Evolutionary conservation across 2,113 vertebrate species (phyloP).

Genomic region (Sisor rabdophorus): DNA sequence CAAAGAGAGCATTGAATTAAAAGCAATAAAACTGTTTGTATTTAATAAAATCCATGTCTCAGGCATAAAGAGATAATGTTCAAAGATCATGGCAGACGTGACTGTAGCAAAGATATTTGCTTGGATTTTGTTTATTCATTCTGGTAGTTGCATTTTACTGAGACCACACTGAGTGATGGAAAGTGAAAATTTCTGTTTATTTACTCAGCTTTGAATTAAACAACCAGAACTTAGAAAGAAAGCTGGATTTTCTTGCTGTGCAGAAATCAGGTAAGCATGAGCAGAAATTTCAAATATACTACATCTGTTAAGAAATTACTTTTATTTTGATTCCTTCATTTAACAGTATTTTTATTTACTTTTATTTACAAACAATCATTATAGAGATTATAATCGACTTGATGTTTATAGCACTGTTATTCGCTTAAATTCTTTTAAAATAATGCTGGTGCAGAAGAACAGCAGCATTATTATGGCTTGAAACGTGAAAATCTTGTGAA

Average conservation of each 20-base stretch:
- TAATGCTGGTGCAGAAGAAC: not conserved
- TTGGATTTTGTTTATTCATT: conserved; percentile 3
- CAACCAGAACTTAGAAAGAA: conserved; percentile 1
- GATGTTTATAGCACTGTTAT: not conserved
- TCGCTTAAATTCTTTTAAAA: not conserved
- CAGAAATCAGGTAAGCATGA: conserved; percentile 57
- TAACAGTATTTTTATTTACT: not conserved
- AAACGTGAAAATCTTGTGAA: not conserved
- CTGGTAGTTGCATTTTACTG: conserved; percentile 16
- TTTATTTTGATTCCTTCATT: conserved; percentile 44
- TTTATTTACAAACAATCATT: not conserved
- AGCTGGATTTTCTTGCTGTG: conserved; percentile 31
- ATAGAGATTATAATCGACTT: not conserved
- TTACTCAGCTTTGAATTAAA: conserved; percentile 17
- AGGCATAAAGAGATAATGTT: not conserved
- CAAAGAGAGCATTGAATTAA: not conserved
- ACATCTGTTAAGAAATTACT: conserved; percentile 36
- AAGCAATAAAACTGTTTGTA: not conserved
- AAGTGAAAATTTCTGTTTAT: conserved; percentile 11
- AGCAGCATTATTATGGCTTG: not conserved
- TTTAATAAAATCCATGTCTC: not conserved
- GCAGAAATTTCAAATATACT: conserved; percentile 49
- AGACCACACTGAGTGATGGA: not conserved
- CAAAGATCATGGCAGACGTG: not conserved
- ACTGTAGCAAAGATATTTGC: not conserved